Evolutionary conservation across 2,888 invertebrate species (phyloP), one percentile per base, ranked within the genome.

Genomic region (Lasius platythorax): DNA sequence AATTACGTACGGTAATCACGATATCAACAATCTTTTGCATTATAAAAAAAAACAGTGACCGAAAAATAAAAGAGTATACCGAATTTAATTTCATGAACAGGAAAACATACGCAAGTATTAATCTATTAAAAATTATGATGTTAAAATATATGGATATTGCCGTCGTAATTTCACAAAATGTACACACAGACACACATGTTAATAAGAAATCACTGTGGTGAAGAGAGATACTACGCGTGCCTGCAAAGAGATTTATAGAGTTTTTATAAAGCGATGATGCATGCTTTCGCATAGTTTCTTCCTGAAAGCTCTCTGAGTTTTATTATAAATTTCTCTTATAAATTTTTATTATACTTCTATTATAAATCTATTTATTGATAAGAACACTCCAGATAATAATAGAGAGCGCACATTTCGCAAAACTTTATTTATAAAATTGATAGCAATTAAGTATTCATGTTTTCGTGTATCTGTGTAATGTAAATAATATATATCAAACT

Each of bases 231-330:
- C n/a, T 53, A 53, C 53, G n/a, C 8, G 53, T 53, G 53, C 53
- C 53, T 53, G 53, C 53, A 53, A 37, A 66, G 67, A 53, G 11
- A 76, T 37, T 64, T 2, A 67, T 33, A 75, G 8, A 33, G 3
- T 46, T 30, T 46, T 75, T 75, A 66, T n/a, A 33, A 64, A 64
- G 23, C 28, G 66, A 75, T 75, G 64, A 75, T 66, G 75, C 43
- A 23, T 66, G 15, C 50, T 67, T 37, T 50, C 23, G 18, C 50
- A 37, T 23, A 8, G 40, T 58, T 61, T 56, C 72, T 33, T 12
- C 11, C 50, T 23, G 46, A 50, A 75, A 76, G 8, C n/a, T 76
- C n/a, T 76, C 33, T 76, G 50, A 67, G 67, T 37, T 76, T 76
- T 11, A 73, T 28, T 61, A n/a, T 53, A 53, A n/a, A 53, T 18